Evolutionary conservation across 2,113 vertebrate genomes (phyloP).

Genomic region (Macroglossus sobrinus): DNA sequence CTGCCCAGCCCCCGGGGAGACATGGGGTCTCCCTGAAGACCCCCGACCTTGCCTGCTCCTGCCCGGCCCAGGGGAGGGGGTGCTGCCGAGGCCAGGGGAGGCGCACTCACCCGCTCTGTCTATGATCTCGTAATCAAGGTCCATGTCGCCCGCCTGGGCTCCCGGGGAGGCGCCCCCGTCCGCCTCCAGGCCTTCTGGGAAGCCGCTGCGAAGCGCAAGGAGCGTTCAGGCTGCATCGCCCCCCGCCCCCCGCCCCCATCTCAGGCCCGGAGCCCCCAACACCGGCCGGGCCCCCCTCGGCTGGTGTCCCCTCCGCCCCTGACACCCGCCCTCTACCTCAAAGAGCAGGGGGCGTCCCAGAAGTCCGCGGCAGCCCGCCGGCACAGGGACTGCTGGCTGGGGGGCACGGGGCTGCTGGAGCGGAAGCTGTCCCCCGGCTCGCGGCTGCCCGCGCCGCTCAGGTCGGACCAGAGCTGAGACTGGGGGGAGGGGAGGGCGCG

Average conservation of each 20-base stretch:
- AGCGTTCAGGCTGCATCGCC: accelerated
- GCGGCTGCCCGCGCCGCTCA: conserved; percentile 40
- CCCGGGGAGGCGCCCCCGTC: background rate
- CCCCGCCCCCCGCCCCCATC: background rate
- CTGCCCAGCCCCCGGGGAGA: background rate
- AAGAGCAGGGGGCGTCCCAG: background rate
- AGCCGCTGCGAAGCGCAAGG: background rate
- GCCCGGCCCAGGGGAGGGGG: accelerated
- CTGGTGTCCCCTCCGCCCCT: background rate
- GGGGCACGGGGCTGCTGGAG: conserved; percentile 83
- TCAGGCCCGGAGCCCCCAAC: background rate
- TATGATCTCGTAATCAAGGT: conserved; percentile 59
- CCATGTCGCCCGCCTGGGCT: background rate
- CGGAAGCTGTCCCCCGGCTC: conserved; percentile 73
- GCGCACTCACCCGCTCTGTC: conserved; percentile 55
- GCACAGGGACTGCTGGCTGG: conserved; percentile 83
- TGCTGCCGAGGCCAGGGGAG: accelerated
- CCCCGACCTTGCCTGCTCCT: background rate
- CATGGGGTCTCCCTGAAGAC: background rate
- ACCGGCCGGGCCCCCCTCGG: accelerated
- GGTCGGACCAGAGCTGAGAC: conserved; percentile 61
- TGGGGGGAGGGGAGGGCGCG: accelerated
- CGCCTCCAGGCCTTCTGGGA: conserved; percentile 41
- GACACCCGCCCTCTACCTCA: conserved; percentile 41
- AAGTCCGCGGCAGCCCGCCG: conserved; percentile 61